Evolutionary conservation across 2,888 invertebrate species (phyloP).

Genomic region (Ephialtes manifestator): DNA sequence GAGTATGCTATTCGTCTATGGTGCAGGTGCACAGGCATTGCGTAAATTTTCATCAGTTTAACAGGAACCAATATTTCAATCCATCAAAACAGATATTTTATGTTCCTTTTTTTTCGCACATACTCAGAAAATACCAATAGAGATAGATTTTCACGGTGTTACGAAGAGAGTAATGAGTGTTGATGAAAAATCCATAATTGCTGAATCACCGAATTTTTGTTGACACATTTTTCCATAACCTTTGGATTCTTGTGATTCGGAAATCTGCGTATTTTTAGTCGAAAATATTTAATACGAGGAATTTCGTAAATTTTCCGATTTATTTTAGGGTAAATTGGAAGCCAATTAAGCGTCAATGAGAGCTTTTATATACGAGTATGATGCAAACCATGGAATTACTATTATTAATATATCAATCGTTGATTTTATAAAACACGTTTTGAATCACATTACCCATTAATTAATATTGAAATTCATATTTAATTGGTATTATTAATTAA

Average conservation of each 20-base stretch:
- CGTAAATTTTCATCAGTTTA: not conserved
- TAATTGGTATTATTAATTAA: not conserved
- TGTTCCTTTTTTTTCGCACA: not conserved
- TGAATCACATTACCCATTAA: not conserved
- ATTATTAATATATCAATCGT: not conserved
- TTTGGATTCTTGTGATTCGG: too few relatives aligned
- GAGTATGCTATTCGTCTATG: slow-evolving; percentile 19
- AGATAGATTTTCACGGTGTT: too few relatives aligned
- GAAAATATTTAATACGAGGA: not conserved
- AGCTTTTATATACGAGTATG: not conserved
- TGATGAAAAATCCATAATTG: too few relatives aligned
- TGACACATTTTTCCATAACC: too few relatives aligned
- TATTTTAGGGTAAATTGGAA: not conserved
- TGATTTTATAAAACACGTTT: not conserved
- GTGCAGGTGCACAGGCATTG: slow-evolving; percentile 40
- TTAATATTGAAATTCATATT: slow-evolving; percentile 4
- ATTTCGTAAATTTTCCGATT: not conserved
- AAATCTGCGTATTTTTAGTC: not conserved
- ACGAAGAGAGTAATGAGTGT: too few relatives aligned
- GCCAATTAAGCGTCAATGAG: not conserved
- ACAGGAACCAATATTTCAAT: not conserved
- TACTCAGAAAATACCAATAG: not conserved
- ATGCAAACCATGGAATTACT: not conserved
- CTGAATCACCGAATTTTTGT: too few relatives aligned
- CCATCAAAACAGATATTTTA: not conserved